Conservation (phyloP, 1,140 invertebrate genomes). For the Phocides pigmalion region DNA sequence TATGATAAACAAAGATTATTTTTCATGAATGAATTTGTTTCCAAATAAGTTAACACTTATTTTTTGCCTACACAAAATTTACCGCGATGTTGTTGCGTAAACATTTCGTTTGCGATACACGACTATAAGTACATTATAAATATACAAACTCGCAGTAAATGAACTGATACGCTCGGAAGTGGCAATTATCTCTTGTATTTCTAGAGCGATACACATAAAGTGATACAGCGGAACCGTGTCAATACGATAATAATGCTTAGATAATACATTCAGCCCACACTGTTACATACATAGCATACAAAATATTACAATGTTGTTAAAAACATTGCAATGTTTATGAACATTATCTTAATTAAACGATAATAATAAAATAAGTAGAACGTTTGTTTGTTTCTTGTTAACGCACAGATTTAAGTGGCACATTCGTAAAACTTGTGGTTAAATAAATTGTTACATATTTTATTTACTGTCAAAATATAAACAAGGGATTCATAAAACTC, state of each 20-base stretch:
- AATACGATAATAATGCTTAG: not conserved
- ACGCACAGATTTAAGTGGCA: not conserved
- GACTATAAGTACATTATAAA: not conserved
- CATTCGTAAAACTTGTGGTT: too few species aligned
- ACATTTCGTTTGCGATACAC: too few species aligned
- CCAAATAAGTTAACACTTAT: too few species aligned
- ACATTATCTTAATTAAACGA: not conserved
- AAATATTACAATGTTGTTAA: not conserved
- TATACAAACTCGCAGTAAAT: not conserved
- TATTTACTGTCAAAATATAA: too few species aligned
- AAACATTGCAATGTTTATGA: not conserved
- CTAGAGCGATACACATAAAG: slow-evolving; percentile 3
- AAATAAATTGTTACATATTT: too few species aligned
- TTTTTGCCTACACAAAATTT: too few species aligned
- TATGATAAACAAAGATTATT: too few species aligned
- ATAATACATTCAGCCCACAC: not conserved
- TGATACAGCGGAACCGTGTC: slow-evolving; percentile 6
- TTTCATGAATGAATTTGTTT: too few species aligned
- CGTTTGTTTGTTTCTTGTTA: not conserved
- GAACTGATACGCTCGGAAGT: slow-evolving; percentile 4
- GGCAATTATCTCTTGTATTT: not conserved
- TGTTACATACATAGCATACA: too few species aligned
- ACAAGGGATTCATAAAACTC: too few species aligned
- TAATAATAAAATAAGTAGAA: not conserved
- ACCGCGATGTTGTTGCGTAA: too few species aligned